Base-by-base conservation (phyloP, 1,140 invertebrate genomes). In the Zaprionus inermis region DNA sequence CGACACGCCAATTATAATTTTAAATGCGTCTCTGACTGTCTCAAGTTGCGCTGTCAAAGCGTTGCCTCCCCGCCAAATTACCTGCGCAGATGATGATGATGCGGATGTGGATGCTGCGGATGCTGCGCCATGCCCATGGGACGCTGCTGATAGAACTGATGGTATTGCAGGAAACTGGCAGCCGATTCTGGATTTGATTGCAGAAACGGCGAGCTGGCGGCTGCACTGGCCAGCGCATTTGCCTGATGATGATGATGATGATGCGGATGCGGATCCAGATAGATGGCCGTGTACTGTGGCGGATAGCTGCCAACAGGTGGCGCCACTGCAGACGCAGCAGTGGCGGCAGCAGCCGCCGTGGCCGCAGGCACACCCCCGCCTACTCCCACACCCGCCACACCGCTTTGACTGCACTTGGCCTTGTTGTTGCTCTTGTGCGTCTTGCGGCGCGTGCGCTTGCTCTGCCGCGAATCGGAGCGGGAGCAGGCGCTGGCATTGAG, bases 261-360 rank as follows among this genome's bases (percentile, higher is more conserved):
- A 65, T 71, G 59, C 22, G 60, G 60, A 66, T 71, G 72, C 0
- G 56, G 66, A 67, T 90, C 86, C 20, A 85, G 28, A 57, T 83
- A 91, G 52, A 91, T 89, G 44, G 90, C 74, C 4, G 86, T 77
- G 34, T 91, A 91, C 18, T 91, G 90, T 3, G 90, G 86, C 58
- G 79, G 88, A 44, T 76, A 81, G 67, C 34, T 76, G 52, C 61
- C 72, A 70, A 78, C 73, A 60, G 78, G 76, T 70, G 78, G 63
- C 41, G 72, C 70, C 16, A 49, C 68, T n/a, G 16, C 44, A 9
- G 32, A 36, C 9, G 44, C 36, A 18, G 56, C 36, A 4, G 51
- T 30, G 51, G 57, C 30, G 5, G 38, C 24, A 20, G 76, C 20
- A 18, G 60, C 32, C n/a, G 78, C 20, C 12, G 57, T 54, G 70